Evolutionary conservation across 2,797 vertebrate species (phyloP).

Genomic region (Malacoctenus gilli): DNA sequence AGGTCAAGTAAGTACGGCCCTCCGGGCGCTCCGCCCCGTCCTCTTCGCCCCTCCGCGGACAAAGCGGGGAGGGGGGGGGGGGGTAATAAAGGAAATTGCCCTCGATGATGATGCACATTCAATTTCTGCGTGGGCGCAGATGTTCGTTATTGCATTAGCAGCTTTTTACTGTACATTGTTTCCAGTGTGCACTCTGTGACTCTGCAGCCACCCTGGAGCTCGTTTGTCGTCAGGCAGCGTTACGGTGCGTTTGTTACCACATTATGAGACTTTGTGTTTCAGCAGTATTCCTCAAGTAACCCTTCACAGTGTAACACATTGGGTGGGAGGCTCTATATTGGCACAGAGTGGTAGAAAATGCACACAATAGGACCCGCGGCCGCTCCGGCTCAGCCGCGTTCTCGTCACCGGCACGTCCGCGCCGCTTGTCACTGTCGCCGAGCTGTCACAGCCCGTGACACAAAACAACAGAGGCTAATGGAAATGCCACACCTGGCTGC

Average conservation of each 20-base stretch:
- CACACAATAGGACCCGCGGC: not conserved
- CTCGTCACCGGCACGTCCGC: not conserved
- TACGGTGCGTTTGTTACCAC: too few relatives aligned
- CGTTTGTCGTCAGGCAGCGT: constrained; percentile 16
- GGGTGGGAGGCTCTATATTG: too few relatives aligned
- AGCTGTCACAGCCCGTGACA: constrained; percentile 10
- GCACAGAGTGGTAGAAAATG: too few relatives aligned
- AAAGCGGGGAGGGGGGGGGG: too few relatives aligned
- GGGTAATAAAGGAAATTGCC: not conserved
- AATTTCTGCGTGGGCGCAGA: constrained; percentile 40
- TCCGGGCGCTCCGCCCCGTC: not conserved
- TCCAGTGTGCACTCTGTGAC: constrained; percentile 14
- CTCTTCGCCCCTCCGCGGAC: not conserved
- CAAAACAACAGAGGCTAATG: constrained; percentile 30
- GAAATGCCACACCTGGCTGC: constrained; percentile 42
- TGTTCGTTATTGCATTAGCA: constrained; percentile 41
- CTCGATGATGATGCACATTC: constrained; percentile 21
- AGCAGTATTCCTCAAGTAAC: too few relatives aligned
- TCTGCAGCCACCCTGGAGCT: constrained; percentile 5
- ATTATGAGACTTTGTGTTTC: too few relatives aligned
- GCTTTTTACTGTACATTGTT: constrained; percentile 15
- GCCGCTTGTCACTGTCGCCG: not conserved
- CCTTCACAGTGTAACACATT: too few relatives aligned
- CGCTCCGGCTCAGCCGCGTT: too few relatives aligned
- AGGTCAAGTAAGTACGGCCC: constrained; percentile 85